Conservation (phyloP, 2,888 invertebrate genomes). For the Idaea straminata region DNA sequence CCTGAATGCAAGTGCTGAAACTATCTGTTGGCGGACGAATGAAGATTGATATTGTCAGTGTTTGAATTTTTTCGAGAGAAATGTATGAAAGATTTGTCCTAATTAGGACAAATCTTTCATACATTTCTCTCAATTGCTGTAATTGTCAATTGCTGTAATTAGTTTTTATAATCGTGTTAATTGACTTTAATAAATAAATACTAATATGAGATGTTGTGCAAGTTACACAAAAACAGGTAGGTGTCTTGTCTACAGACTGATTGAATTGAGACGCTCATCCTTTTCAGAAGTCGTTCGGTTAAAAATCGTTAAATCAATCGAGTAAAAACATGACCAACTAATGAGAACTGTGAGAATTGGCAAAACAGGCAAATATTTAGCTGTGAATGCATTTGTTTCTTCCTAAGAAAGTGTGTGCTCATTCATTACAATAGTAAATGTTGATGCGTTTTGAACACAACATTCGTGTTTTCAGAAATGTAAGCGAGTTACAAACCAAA, state of each 20-base stretch:
- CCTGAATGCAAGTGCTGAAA: too few species aligned
- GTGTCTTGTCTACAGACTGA: background rate
- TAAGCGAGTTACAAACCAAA: conserved; percentile 43
- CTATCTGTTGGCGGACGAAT: too few species aligned
- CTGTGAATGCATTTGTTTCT: conserved; percentile 63
- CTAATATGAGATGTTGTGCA: too few species aligned
- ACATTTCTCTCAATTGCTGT: too few species aligned
- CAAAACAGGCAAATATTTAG: conserved; percentile 58
- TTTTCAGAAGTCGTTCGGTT: background rate
- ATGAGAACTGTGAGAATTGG: conserved; percentile 43
- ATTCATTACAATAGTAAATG: conserved; percentile 62
- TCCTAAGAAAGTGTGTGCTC: conserved; percentile 47
- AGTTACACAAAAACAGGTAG: background rate
- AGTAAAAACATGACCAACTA: background rate
- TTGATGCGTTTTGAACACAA: conserved; percentile 61
- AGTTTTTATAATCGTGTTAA: too few species aligned
- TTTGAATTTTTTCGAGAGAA: too few species aligned
- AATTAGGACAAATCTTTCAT: too few species aligned
- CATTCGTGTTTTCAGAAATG: conserved; percentile 66
- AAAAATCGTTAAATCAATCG: background rate
- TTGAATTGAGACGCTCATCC: background rate
- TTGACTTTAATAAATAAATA: too few species aligned
- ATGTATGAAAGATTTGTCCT: too few species aligned
- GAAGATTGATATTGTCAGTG: too few species aligned
- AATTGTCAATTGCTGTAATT: too few species aligned